Conservation (phyloP, 2,113 vertebrate species). For the Macrotus californicus region DNA sequence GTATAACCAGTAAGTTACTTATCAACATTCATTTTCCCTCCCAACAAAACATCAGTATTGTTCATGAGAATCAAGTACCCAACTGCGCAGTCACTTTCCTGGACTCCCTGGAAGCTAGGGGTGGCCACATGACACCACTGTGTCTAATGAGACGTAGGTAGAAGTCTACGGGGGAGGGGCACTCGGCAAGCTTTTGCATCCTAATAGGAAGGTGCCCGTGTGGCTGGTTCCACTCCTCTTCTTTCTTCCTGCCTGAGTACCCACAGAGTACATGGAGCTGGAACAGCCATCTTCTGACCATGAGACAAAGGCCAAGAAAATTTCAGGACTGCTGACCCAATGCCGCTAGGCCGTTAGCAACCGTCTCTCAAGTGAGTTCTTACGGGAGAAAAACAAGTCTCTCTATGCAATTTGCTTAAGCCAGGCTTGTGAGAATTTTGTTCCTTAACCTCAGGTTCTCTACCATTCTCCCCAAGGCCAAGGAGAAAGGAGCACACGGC, state of each 20-base stretch:
- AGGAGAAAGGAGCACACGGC: neutral
- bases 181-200: neutral
- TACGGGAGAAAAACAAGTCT: neutral
- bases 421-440: neutral
- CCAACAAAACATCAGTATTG: neutral
- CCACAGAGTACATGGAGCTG: neutral
- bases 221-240: neutral
- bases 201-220: neutral
- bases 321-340: neutral
- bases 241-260: neutral
- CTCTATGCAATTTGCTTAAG: neutral
- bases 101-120: neutral
- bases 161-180: fast-evolving
- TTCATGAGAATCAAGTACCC: neutral
- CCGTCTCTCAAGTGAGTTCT: neutral
- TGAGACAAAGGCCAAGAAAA: neutral
- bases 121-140: fast-evolving
- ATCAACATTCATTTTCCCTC: neutral
- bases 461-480: neutral
- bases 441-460: neutral
- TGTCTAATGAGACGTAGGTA: neutral
- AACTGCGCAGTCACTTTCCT: neutral
- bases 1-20: neutral
- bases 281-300: neutral
- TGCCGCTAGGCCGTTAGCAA: neutral